Evolutionary conservation across 2,797 vertebrate genomes (phyloP), one percentile per base, ranked within the genome.

Genomic region (Rhinatrema bivittatum): DNA sequence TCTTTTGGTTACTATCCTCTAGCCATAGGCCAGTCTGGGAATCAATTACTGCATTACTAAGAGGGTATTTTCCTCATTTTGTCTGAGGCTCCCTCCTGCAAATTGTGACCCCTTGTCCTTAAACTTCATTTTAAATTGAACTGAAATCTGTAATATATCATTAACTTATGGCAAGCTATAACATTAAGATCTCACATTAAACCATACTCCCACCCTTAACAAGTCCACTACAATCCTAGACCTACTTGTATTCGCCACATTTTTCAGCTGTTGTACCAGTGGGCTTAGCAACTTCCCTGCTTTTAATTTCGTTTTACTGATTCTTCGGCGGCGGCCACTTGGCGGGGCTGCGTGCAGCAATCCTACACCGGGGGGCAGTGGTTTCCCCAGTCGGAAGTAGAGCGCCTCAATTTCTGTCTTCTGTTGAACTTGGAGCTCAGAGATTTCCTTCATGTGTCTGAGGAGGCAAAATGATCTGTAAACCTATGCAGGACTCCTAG

Each of bases 381-480:
- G 81, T 74, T 94, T 97, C 42, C 95, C 96, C 30, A 98, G 73
- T 1, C 87, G 78, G 18, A 58, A 60, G 52, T 97, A 99, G 17
- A 99, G 71, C 7, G 95, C 78, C 70, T 98, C 93, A 7, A 99
- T 90, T 62, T 99, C 96, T 11, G 85, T 88, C 35, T 92, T 84
- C 67, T 99, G 96, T 55, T 92, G 82, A 15, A 87, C 90, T 72
- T 98, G 94, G 29, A 99, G 82, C 65, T 98, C 94, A 3, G 93
- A 88, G 53, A 98, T 95, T 82, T 99, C 96, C 38, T 84, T 91
- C 78, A 98, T 84, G 67, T 99, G 96, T 57, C 95, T 98, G 42
- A 46, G 23, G n/a, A 36, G 23, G 10, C 32, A 10, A 31, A 39
- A 51, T 13, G 19, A 32, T 20, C 11, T 14, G 14, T 15, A 12